These are phyloP conservation scores for Catostylus mosaicus DNA, from an alignment of 30 jellyfish, hydroid and myxozoan genomes.

Conservation along the genomic window DNA sequence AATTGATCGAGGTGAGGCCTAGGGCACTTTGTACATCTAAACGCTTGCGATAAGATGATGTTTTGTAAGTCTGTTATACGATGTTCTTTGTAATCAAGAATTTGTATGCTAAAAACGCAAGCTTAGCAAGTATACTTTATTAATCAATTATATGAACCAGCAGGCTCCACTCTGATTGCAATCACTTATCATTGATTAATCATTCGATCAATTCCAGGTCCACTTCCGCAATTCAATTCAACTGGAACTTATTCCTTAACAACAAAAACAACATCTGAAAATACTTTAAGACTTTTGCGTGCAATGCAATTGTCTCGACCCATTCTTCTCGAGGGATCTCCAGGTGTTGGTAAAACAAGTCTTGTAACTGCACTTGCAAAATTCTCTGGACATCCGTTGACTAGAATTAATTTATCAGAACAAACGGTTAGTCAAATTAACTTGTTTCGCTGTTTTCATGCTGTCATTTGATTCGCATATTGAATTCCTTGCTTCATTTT, in stretches of 20 bases:
- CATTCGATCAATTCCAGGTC: constrained; percentile 29
- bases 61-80: too few relatives aligned
- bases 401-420: constrained; percentile 94
- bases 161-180: too few relatives aligned
- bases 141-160: too few relatives aligned
- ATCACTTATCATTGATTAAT: neutral
- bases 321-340: constrained; percentile 98
- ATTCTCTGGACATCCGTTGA: constrained; percentile 68
- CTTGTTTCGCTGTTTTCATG: neutral
- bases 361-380: constrained; percentile 88
- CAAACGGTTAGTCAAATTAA: constrained; percentile 68
- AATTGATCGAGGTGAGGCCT: constrained; percentile 60
- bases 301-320: constrained; percentile 92
- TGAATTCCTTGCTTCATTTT: too few relatives aligned
- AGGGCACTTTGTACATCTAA: too few relatives aligned
- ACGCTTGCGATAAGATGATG: too few relatives aligned
- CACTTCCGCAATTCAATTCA: constrained; percentile 17
- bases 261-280: constrained; percentile 86
- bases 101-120: too few relatives aligned
- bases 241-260: constrained; percentile 55
- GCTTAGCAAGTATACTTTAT: too few relatives aligned
- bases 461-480: too few relatives aligned
- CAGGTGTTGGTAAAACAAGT: constrained; percentile 99
- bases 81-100: too few relatives aligned
- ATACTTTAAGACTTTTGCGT: constrained; percentile 77